Conservation (phyloP, 2,888 invertebrate species). For the Synanthedon myopaeformis region DNA sequence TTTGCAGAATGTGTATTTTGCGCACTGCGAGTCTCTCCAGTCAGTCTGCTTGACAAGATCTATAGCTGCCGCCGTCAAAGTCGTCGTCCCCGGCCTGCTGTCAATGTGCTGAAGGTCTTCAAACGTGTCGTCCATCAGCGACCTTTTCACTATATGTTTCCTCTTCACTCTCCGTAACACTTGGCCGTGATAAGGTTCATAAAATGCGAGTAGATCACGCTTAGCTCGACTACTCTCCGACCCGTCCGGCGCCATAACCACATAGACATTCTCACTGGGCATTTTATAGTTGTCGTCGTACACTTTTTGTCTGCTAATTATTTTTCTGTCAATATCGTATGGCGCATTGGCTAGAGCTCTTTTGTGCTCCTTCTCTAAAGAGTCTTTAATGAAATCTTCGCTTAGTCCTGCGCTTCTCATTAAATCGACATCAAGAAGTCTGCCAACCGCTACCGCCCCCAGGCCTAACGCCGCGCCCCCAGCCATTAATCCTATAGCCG, state of each 20-base stretch:
- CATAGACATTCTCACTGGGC: slow-evolving; percentile 66
- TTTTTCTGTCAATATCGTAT: slow-evolving; percentile 54
- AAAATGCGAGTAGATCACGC: slow-evolving; percentile 34
- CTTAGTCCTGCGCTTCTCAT: slow-evolving; percentile 65
- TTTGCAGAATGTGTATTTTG: slow-evolving; percentile 82
- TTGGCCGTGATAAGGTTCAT: slow-evolving; percentile 30
- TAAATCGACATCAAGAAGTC: slow-evolving; percentile 75
- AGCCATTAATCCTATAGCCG: slow-evolving; percentile 81
- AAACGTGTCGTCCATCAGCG: slow-evolving; percentile 46
- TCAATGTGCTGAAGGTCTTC: slow-evolving; percentile 55
- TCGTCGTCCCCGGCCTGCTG: slow-evolving; percentile 24
- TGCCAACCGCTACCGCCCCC: slow-evolving; percentile 83
- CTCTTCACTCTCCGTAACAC: slow-evolving; percentile 30
- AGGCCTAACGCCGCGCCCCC: slow-evolving; percentile 86
- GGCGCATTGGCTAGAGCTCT: slow-evolving; percentile 53
- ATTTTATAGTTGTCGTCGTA: slow-evolving; percentile 66
- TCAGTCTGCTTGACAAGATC: slow-evolving; percentile 66
- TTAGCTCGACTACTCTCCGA: slow-evolving; percentile 37
- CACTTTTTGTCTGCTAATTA: slow-evolving; percentile 48
- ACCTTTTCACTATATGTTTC: slow-evolving; percentile 36
- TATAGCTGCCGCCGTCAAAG: slow-evolving; percentile 52
- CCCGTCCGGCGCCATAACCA: slow-evolving; percentile 60
- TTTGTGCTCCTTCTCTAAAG: slow-evolving; percentile 68
- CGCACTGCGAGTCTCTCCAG: slow-evolving; percentile 83
- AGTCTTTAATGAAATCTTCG: slow-evolving; percentile 47